Evolutionary conservation across 2,113 vertebrate genomes (phyloP).

Genomic region (Amphiprion percula): DNA sequence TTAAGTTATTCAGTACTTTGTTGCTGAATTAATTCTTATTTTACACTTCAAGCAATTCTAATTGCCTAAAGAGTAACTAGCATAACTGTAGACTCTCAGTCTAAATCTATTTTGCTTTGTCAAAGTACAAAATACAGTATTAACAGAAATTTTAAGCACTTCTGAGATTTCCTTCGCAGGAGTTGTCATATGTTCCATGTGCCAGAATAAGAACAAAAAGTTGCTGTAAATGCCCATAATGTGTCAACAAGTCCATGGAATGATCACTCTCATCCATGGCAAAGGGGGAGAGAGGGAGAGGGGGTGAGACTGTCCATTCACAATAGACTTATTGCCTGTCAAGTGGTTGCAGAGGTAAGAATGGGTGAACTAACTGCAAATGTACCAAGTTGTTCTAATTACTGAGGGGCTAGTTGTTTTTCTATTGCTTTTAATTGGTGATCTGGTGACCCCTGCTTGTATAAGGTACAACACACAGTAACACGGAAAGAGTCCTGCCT

Average conservation of each 20-base stretch:
- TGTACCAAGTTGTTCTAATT: neutral
- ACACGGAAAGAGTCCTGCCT: constrained; percentile 48
- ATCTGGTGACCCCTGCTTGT: constrained; percentile 56
- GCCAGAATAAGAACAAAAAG: neutral
- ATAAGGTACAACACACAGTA: constrained; percentile 33
- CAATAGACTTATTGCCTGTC: constrained; percentile 8
- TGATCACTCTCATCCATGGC: neutral
- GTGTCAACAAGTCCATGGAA: constrained; percentile 1
- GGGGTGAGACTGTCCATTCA: constrained; percentile 21
- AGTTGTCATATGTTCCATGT: constrained; percentile 1
- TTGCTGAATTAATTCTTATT: too few relatives aligned
- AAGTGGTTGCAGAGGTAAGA: constrained; percentile 41
- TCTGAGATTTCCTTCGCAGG: neutral
- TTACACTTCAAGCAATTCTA: too few relatives aligned
- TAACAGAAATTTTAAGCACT: neutral
- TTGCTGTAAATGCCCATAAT: neutral
- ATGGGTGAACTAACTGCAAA: constrained; percentile 44
- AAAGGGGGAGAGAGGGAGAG: neutral
- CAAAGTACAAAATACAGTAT: neutral
- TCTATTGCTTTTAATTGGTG: constrained; percentile 65
- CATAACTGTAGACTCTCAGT: neutral
- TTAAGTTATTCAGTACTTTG: neutral
- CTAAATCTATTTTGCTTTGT: neutral
- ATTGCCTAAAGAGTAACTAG: too few relatives aligned
- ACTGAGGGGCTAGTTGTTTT: constrained; percentile 53